Evolutionary conservation across 2,888 invertebrate genomes (phyloP).

Genomic region (Pristionchus maxplancki): DNA sequence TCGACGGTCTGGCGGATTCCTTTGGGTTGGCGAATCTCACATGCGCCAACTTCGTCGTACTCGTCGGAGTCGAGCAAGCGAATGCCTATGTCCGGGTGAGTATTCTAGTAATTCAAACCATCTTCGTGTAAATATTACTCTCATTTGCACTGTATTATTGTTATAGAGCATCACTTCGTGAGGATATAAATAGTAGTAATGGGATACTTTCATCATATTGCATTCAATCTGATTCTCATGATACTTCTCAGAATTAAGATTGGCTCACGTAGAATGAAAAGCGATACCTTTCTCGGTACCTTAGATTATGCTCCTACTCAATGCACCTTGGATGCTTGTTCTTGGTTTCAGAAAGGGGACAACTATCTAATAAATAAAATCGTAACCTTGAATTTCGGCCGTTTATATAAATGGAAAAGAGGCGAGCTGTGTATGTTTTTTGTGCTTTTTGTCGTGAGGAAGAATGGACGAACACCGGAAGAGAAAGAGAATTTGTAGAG

Average conservation of each 20-base stretch:
- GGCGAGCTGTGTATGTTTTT: not conserved
- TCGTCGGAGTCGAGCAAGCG: constrained; percentile 74
- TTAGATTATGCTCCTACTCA: not conserved
- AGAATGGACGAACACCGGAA: constrained; percentile 36
- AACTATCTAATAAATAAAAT: no score
- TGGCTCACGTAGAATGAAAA: constrained; percentile 13
- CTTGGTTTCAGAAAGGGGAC: no score
- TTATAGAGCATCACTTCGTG: not conserved
- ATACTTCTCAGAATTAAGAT: constrained; percentile 5
- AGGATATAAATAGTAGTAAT: not conserved
- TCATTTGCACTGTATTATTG: no score
- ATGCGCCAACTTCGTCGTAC: constrained; percentile 74
- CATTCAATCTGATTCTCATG: not conserved
- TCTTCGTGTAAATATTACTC: no score
- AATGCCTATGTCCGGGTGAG: constrained; percentile 73
- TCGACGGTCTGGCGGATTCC: constrained; percentile 68
- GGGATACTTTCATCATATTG: not conserved
- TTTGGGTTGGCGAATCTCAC: constrained; percentile 68
- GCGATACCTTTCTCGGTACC: not conserved
- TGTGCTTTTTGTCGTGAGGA: constrained; percentile 38
- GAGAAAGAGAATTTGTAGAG: not conserved
- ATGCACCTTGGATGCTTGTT: no score
- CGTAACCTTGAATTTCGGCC: no score
- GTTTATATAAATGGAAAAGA: not conserved
- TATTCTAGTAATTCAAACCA: no score